phyloP scores from a whole-genome alignment of 2,113 vertebrate species.

The Gambusia affinis region DNA sequence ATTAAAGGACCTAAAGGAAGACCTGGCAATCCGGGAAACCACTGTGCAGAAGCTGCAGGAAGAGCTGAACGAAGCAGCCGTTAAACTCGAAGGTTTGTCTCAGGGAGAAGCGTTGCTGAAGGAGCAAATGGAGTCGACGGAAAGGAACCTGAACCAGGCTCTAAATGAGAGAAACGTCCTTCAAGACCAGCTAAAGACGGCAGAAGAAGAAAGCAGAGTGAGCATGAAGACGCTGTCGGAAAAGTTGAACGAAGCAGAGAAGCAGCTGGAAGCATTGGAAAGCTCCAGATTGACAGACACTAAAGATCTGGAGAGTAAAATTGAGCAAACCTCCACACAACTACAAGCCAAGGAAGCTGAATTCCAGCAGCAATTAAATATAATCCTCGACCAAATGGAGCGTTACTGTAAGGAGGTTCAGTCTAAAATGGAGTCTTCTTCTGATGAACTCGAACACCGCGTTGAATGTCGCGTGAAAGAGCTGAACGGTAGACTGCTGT shows the following conservation, averaged over 20 bases:
- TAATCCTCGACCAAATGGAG: slow-evolving; percentile 76
- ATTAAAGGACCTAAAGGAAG: slow-evolving; percentile 81
- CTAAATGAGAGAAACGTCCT: slow-evolving; percentile 81
- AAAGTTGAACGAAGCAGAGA: slow-evolving; percentile 76
- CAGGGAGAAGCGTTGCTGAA: slow-evolving; percentile 80
- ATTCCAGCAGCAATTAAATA: slow-evolving; percentile 72
- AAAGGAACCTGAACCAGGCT: slow-evolving; percentile 82
- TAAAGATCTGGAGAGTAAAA: slow-evolving; percentile 79
- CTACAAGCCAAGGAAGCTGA: slow-evolving; percentile 79
- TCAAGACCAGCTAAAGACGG: slow-evolving; percentile 79
- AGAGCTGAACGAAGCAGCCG: slow-evolving; percentile 81
- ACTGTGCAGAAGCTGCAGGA: slow-evolving; percentile 84
- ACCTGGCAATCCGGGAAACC: slow-evolving; percentile 78
- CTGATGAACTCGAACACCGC: slow-evolving; percentile 78
- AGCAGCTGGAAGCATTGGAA: slow-evolving; percentile 77
- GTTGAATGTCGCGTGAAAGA: slow-evolving; percentile 75
- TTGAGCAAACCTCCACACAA: slow-evolving; percentile 75
- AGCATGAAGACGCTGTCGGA: slow-evolving; percentile 75
- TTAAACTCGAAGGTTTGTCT: slow-evolving; percentile 76
- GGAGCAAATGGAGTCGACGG: slow-evolving; percentile 81
- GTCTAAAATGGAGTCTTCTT: slow-evolving; percentile 76
- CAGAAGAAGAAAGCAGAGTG: slow-evolving; percentile 78
- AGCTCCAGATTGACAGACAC: slow-evolving; percentile 75
- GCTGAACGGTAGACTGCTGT: slow-evolving; percentile 77
- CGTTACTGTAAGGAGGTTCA: slow-evolving; percentile 76